Conservation (phyloP, 2,113 vertebrate species). For the Pseudorectes ferrugineus region DNA sequence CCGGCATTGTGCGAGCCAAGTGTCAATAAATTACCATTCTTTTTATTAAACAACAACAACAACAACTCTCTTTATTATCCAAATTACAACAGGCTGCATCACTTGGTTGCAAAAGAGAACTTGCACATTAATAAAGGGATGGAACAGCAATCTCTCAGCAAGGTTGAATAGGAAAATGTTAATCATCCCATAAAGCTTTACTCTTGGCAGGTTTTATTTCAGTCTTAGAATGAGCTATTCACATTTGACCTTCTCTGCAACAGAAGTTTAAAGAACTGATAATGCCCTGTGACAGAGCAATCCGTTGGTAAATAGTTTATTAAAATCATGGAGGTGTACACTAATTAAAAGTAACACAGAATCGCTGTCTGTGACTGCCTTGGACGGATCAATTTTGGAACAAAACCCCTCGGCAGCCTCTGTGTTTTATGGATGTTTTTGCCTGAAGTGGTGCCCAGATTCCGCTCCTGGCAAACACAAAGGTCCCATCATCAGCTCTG, state of each 20-base stretch:
- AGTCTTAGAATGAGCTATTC: background rate
- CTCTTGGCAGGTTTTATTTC: background rate
- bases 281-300: background rate
- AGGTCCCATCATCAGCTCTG: background rate
- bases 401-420: background rate
- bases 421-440: background rate
- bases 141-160: conserved; percentile 3
- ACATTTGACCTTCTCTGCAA: conserved; percentile 21
- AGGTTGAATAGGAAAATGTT: conserved; percentile 38
- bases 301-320: conserved; percentile 1
- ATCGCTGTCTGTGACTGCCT: background rate
- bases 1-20: conserved; percentile 9
- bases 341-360: conserved; percentile 13
- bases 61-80: conserved; percentile 52
- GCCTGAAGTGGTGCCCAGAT: background rate
- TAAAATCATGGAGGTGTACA: background rate
- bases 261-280: background rate
- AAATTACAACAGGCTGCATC: conserved; percentile 51
- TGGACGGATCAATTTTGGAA: background rate
- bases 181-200: conserved; percentile 8
- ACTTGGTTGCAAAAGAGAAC: conserved; percentile 43
- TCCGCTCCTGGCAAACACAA: background rate
- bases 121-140: conserved; percentile 33
- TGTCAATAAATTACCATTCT: conserved; percentile 62
- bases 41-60: conserved; percentile 53